phyloP scores from a whole-genome alignment of 2,888 invertebrate species.

The Clunio marinus region DNA sequence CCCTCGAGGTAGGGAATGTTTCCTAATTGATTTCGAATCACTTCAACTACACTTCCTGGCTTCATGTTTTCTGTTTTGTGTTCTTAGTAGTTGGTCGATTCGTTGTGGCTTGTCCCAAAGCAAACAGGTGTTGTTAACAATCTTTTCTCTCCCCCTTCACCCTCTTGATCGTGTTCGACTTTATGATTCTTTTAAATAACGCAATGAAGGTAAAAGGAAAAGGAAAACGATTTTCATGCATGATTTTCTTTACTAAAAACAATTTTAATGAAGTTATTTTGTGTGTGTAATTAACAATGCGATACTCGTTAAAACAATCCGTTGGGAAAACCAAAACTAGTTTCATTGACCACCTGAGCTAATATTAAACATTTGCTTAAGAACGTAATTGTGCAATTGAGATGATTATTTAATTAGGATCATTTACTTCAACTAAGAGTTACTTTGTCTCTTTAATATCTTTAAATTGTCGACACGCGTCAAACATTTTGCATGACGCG shows the following conservation, averaged over 20 bases:
- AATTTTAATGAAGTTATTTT: background rate
- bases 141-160: too few species aligned
- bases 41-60: conserved; percentile 36
- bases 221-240: conserved; percentile 24
- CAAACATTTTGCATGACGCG: background rate
- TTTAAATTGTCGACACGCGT: background rate
- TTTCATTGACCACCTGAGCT: conserved; percentile 12
- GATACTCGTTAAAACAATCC: background rate
- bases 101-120: background rate
- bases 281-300: background rate
- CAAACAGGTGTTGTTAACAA: conserved; percentile 16
- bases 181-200: background rate
- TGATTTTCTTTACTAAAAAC: background rate
- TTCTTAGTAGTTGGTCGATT: too few species aligned
- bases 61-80: background rate
- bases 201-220: background rate
- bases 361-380: conserved; percentile 30
- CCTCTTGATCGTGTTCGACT: background rate
- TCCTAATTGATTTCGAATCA: conserved; percentile 38
- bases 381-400: background rate
- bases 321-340: background rate
- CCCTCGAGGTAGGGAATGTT: background rate
- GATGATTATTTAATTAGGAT: conserved; percentile 34
- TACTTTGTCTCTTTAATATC: background rate
- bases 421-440: conserved; percentile 10